Percentiles rank a stretch among this genome's conserved stretches.
These are phyloP conservation scores for Oopsacas minuta DNA, from an alignment of 37 sponge, comb jelly and placozoan species.

Conservation along the genomic window DNA sequence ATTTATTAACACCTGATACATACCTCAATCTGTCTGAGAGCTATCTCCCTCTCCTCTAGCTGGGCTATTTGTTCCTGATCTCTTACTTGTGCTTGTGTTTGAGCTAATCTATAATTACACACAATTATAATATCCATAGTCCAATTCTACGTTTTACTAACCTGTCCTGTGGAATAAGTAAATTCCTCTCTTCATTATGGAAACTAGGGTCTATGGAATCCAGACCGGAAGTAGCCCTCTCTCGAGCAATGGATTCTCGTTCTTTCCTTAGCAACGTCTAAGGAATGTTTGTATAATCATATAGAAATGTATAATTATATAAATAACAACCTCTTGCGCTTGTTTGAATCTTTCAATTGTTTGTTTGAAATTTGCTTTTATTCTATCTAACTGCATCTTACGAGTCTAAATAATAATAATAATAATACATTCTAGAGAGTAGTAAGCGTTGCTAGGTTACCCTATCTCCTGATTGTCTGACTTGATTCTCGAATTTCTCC, in stretches of 20 bases:
- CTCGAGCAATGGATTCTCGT: neutral
- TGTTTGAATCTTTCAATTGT: conserved; percentile 10
- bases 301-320: neutral
- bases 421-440: neutral
- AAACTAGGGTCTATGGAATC: conserved; percentile 3
- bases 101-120: neutral
- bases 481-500: conserved; percentile 1
- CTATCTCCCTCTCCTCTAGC: neutral
- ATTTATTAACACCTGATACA: neutral
- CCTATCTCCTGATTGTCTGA: conserved; percentile 13
- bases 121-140: neutral
- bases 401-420: neutral
- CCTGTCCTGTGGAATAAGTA: neutral
- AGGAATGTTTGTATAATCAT: neutral
- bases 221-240: neutral
- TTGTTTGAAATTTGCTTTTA: neutral
- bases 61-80: neutral
- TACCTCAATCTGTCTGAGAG: conserved; percentile 14
- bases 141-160: neutral
- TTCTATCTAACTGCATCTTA: neutral
- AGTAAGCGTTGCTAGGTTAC: neutral
- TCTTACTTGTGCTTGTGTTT: neutral
- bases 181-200: neutral
- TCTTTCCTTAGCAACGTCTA: neutral
- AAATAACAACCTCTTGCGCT: neutral